Conservation (phyloP, 2,888 invertebrate genomes). For the Deroplatys truncata region DNA sequence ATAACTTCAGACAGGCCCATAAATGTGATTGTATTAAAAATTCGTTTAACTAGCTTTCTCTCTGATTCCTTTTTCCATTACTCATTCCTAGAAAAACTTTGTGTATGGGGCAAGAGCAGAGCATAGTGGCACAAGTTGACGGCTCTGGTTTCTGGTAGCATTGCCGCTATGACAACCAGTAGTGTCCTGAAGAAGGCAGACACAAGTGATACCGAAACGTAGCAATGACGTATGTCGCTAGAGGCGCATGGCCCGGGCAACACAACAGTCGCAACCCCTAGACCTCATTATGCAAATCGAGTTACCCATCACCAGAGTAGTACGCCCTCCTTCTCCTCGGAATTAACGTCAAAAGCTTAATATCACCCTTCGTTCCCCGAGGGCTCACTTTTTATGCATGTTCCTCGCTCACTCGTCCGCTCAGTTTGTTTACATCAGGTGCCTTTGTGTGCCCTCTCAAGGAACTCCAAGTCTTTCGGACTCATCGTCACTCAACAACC, state of each 20-base stretch:
- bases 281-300: constrained; percentile 23
- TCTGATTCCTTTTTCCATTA: too few relatives aligned
- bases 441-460: background rate
- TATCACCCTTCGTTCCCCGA: background rate
- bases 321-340: background rate
- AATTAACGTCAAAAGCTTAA: background rate
- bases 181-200: background rate
- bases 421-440: background rate
- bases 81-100: too few relatives aligned
- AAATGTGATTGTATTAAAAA: too few relatives aligned
- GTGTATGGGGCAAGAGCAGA: too few relatives aligned
- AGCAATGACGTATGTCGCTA: background rate
- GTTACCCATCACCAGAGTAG: constrained; percentile 8
- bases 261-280: background rate
- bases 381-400: background rate
- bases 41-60: too few relatives aligned
- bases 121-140: too few relatives aligned
- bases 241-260: background rate
- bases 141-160: too few relatives aligned
- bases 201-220: background rate
- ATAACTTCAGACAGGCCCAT: too few relatives aligned
- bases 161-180: background rate
- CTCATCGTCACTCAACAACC: background rate
- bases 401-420: background rate
- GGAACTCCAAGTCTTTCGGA: background rate